Percentiles rank a stretch among this genome's conserved stretches.
These are phyloP conservation scores for Hystrix brachyura DNA, from an alignment of 2,113 vertebrate genomes.

Conservation along the genomic window DNA sequence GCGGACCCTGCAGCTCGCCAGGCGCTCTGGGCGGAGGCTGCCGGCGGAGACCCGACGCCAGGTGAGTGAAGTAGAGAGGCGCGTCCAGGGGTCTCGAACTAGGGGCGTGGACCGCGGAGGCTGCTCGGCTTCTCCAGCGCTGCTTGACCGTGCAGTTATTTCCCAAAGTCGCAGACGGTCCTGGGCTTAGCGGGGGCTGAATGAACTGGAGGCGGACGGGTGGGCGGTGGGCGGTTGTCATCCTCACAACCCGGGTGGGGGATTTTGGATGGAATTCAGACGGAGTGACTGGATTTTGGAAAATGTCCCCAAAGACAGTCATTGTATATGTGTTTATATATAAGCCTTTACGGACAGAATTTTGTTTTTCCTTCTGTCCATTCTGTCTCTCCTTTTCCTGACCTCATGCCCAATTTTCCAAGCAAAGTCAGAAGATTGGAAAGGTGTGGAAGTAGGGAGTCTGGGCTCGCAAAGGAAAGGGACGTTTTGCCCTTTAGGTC, in stretches of 20 bases:
- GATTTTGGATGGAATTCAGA: background rate
- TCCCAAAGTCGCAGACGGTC: background rate
- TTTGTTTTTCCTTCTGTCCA: background rate
- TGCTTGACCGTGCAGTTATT: background rate
- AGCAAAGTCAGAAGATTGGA: background rate
- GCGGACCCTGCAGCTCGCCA: background rate
- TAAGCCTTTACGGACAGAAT: background rate
- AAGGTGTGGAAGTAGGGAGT: background rate
- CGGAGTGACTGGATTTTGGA: constrained; percentile 11
- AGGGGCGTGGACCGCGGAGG: background rate
- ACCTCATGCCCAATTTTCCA: background rate
- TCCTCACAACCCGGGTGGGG: background rate
- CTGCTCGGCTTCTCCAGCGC: background rate
- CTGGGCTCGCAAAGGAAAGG: background rate
- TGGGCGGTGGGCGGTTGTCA: background rate
- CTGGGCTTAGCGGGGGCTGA: background rate
- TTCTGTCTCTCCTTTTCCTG: background rate
- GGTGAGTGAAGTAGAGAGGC: constrained; percentile 71
- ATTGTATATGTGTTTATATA: background rate
- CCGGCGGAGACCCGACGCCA: constrained; percentile 40
- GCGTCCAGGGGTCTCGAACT: background rate
- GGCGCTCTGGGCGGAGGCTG: constrained; percentile 21
- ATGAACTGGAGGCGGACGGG: background rate
- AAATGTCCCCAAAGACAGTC: background rate
- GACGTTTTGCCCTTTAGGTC: background rate